These are phyloP conservation scores for Cygnus atratus DNA, from an alignment of 2,113 vertebrate genomes.

Conservation along the genomic window DNA sequence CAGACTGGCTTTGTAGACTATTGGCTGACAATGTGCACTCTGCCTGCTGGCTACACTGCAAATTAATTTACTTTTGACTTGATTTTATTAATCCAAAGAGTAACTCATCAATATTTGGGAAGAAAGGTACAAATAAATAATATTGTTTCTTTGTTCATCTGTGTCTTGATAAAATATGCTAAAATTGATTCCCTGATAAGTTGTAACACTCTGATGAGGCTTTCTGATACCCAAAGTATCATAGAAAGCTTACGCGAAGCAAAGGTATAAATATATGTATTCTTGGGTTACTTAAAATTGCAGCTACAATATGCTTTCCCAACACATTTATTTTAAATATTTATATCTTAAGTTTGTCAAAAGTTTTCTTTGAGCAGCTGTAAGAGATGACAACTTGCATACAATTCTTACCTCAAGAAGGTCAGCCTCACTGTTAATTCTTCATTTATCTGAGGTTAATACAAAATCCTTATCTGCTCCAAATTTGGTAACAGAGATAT, in stretches of 20 bases:
- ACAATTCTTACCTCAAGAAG: not conserved
- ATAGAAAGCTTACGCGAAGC: not conserved
- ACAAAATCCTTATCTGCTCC: not conserved
- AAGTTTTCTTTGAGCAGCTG: not conserved
- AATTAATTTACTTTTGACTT: not conserved
- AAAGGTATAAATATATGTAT: not conserved
- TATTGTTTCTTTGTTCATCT: not conserved
- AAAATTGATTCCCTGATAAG: not conserved
- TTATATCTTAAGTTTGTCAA: not conserved
- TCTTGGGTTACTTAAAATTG: not conserved
- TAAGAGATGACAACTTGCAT: not conserved
- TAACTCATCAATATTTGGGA: not conserved
- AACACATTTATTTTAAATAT: not conserved
- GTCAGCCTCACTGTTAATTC: not conserved
- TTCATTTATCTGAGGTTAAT: not conserved
- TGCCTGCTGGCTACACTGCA: not conserved
- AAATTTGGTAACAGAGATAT: not conserved
- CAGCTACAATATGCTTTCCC: not conserved
- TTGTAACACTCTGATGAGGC: not conserved
- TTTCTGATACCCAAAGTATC: not conserved
- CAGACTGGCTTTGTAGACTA: not conserved
- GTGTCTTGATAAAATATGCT: not conserved
- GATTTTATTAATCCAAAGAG: not conserved
- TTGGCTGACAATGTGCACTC: not conserved
- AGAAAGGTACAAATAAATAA: not conserved